Percentiles rank a stretch among this genome's conserved stretches.
Conservation (phyloP, 2,797 vertebrate species). For the Bradypus variegatus region DNA sequence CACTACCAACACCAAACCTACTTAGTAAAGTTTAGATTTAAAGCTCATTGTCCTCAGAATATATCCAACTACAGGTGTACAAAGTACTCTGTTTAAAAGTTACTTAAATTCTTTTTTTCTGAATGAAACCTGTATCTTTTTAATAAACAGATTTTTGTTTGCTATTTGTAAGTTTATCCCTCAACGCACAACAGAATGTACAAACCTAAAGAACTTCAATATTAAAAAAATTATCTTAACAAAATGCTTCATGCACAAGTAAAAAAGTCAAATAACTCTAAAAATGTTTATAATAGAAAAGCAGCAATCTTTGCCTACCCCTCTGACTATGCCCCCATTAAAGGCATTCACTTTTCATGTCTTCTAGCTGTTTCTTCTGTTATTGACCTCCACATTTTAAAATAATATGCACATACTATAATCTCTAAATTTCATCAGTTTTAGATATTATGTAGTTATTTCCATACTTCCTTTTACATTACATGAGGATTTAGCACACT, state of each 20-base stretch:
- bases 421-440: background rate
- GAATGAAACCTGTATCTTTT: background rate
- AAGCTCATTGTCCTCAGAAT: background rate
- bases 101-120: background rate
- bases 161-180: background rate
- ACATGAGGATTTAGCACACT: background rate
- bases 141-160: background rate
- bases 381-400: background rate
- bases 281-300: background rate
- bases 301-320: background rate
- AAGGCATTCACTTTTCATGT: background rate
- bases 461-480: background rate
- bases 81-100: background rate
- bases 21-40: background rate
- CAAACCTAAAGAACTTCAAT: background rate
- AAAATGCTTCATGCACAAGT: conserved; percentile 4
- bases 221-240: background rate
- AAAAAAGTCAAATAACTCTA: background rate
- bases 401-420: background rate
- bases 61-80: background rate
- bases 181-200: background rate
- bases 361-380: background rate
- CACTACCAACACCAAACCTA: background rate
- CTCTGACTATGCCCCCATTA: background rate
- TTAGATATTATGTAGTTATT: background rate